Conservation (phyloP, 1,140 invertebrate genomes). For the Drosophila chauvacae region DNA sequence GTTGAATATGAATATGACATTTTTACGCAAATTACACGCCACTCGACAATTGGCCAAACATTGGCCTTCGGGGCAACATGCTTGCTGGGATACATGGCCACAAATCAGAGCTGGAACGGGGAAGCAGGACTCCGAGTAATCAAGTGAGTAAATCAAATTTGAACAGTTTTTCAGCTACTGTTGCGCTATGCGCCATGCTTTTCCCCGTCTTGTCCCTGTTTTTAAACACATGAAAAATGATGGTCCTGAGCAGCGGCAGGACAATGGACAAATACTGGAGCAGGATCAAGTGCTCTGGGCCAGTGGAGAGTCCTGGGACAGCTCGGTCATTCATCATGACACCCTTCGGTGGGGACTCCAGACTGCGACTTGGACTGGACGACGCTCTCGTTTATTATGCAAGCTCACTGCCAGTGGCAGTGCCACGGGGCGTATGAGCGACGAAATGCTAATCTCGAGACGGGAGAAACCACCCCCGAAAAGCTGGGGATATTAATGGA, state of each 20-base stretch:
- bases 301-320: constrained; percentile 15
- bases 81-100: constrained; percentile 21
- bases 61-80: constrained; percentile 27
- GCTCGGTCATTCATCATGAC: constrained; percentile 79
- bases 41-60: constrained; percentile 67
- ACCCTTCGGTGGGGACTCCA: constrained; percentile 58
- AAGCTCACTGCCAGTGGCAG: constrained; percentile 66
- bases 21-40: constrained; percentile 81
- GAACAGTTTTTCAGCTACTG: constrained; percentile 71
- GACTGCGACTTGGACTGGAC: constrained; percentile 1
- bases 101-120: constrained; percentile 30
- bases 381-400: constrained; percentile 75
- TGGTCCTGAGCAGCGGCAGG: constrained; percentile 35
- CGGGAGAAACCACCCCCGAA: constrained; percentile 18
- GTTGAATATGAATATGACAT: constrained; percentile 79
- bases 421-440: constrained; percentile 64
- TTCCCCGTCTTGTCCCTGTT: constrained; percentile 33
- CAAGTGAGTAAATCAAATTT: constrained; percentile 83
- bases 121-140: constrained; percentile 47
- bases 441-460: constrained; percentile 76
- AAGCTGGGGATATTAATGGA: constrained; percentile 72
- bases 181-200: constrained; percentile 7
- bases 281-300: constrained; percentile 24
- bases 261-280: constrained; percentile 20
- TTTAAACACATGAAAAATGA: constrained; percentile 81